Evolutionary conservation across 2,888 invertebrate genomes (phyloP).

Genomic region (Drosophila aldrichi): DNA sequence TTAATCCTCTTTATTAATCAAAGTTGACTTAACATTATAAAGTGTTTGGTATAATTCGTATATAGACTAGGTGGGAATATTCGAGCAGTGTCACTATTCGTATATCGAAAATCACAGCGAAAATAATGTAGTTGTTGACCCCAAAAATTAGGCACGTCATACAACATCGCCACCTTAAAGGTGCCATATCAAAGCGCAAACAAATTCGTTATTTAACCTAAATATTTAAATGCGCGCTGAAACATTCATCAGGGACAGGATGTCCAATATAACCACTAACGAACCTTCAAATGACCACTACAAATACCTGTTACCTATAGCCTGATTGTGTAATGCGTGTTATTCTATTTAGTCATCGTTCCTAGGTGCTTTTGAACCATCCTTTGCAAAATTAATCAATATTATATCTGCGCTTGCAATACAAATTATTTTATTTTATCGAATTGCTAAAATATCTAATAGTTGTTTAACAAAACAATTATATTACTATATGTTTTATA

Average conservation of each 20-base stretch:
- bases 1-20: background rate
- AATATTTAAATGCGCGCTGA: conserved; percentile 64
- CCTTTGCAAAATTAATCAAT: conserved; percentile 47
- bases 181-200: conserved; percentile 32
- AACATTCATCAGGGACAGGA: conserved; percentile 37
- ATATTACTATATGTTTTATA: background rate
- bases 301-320: conserved; percentile 3
- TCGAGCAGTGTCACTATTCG: background rate
- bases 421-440: background rate
- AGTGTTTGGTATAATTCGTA: background rate
- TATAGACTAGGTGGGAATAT: background rate
- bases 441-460: background rate
- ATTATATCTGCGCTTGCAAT: conserved; percentile 17
- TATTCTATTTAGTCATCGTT: conserved; percentile 28
- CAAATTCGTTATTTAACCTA: conserved; percentile 58
- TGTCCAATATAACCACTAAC: conserved; percentile 11
- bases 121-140: conserved; percentile 42
- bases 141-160: conserved; percentile 32
- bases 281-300: conserved; percentile 76
- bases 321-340: conserved; percentile 7
- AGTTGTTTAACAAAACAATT: no score
- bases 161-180: conserved; percentile 41
- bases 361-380: conserved; percentile 11
- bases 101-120: conserved; percentile 2
- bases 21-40: background rate